Evolutionary conservation across 1,140 invertebrate species (phyloP).

Genomic region (Drosophila murphyi): DNA sequence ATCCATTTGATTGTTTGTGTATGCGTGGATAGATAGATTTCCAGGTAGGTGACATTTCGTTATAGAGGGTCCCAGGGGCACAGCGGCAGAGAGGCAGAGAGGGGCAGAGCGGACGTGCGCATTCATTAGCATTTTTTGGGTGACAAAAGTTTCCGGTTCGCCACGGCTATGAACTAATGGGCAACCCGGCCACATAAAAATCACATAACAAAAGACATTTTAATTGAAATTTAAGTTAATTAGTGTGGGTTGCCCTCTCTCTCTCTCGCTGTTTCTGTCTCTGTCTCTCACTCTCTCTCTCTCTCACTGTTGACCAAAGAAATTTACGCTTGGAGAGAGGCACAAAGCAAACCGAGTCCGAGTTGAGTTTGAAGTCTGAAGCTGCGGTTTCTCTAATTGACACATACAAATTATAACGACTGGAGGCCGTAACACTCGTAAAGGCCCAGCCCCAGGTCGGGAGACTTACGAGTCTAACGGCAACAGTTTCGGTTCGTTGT

Average conservation of each 20-base stretch:
- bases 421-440: not conserved
- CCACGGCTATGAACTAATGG: conserved; percentile 74
- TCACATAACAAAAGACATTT: conserved; percentile 81
- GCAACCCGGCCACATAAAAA: conserved; percentile 56
- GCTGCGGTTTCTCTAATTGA: conserved; percentile 48
- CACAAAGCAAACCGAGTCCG: not conserved
- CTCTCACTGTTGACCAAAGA: not conserved
- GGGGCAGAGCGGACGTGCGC: conserved; percentile 39
- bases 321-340: conserved; percentile 55
- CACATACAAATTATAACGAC: conserved; percentile 49
- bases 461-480: conserved; percentile 16
- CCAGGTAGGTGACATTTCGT: conserved; percentile 26
- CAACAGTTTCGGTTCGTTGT: conserved; percentile 30
- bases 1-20: not conserved
- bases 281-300: conserved; percentile 5
- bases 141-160: conserved; percentile 82
- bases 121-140: conserved; percentile 76
- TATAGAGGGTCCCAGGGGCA: not conserved
- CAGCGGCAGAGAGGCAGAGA: no score
- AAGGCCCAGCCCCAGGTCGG: not conserved
- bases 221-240: conserved; percentile 83
- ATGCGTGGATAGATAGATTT: conserved; percentile 19
- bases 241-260: conserved; percentile 52
- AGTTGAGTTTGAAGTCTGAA: conserved; percentile 5
- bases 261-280: not conserved